phyloP scores from a whole-genome alignment of 2,797 vertebrate genomes.

The Girardinus metallicus region DNA sequence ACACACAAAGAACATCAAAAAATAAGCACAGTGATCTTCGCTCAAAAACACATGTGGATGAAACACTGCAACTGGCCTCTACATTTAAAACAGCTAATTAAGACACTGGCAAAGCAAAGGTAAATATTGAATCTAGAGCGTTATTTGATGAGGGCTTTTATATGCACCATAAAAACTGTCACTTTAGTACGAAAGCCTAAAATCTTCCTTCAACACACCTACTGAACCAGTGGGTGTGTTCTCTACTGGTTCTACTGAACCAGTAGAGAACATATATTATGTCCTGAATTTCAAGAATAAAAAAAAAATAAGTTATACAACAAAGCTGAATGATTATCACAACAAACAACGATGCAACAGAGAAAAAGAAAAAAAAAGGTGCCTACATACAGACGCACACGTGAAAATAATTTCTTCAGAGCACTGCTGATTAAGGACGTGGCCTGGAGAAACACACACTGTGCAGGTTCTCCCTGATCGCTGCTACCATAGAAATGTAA shows the following conservation, averaged over 20 bases:
- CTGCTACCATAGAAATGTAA: conserved; percentile 68
- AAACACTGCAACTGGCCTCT: conserved; percentile 36
- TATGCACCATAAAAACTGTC: conserved; percentile 74
- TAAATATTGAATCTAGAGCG: conserved; percentile 80
- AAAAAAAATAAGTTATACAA: conserved; percentile 36
- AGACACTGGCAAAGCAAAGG: conserved; percentile 54
- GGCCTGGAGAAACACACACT: conserved; percentile 36
- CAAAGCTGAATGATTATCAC: conserved; percentile 49
- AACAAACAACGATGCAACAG: conserved; percentile 30
- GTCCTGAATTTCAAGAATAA: conserved; percentile 34
- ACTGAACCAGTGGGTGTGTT: conserved; percentile 37
- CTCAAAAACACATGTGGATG: conserved; percentile 49
- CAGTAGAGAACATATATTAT: conserved; percentile 35
- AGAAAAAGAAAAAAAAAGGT: conserved; percentile 9
- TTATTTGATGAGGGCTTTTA: conserved; percentile 73
- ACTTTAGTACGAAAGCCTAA: conserved; percentile 58
- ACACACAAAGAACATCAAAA: conserved; percentile 19
- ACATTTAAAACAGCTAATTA: conserved; percentile 54
- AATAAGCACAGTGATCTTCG: conserved; percentile 31
- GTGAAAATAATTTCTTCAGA: conserved; percentile 36
- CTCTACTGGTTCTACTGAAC: too few relatives aligned
- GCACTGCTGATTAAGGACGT: conserved; percentile 52
- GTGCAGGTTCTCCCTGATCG: conserved; percentile 72
- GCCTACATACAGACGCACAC: conserved; percentile 9
- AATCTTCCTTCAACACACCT: conserved; percentile 28